These are phyloP conservation scores for Stratiomys singularior DNA, from an alignment of 2,888 invertebrate genomes.

Conservation along the genomic window DNA sequence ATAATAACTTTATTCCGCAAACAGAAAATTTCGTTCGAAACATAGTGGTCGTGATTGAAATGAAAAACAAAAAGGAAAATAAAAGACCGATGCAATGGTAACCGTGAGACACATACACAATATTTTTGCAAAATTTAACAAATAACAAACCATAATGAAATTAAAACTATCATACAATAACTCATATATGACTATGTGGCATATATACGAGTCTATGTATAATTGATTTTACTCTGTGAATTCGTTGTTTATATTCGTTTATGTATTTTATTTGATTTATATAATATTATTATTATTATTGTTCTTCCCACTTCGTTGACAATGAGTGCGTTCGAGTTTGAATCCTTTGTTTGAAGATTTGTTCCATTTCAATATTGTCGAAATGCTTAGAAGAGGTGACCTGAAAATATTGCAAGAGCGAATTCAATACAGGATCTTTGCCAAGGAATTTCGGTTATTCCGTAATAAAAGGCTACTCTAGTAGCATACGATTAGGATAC, in stretches of 20 bases:
- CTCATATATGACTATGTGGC: too few species aligned
- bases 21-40: background rate
- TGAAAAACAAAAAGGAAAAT: too few species aligned
- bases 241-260: slow-evolving; percentile 2
- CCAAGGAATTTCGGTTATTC: background rate
- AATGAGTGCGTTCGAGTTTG: too few species aligned
- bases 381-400: slow-evolving; percentile 12
- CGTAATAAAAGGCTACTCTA: background rate
- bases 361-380: background rate
- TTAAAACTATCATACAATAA: background rate
- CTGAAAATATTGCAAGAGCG: background rate
- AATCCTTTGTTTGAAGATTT: background rate
- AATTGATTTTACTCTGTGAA: background rate
- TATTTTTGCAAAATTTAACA: background rate
- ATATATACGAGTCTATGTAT: too few species aligned
- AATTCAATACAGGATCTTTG: background rate
- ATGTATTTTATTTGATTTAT: background rate
- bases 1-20: slow-evolving; percentile 27
- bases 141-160: background rate
- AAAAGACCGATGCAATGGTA: background rate
- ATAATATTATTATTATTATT: too few species aligned
- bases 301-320: too few species aligned
- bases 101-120: background rate
- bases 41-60: background rate
- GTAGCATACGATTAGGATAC: background rate